A percentile compares a stretch with the other conserved stretches of the same genome.
These are phyloP conservation scores for Enteromius argenteus DNA, from an alignment of 2,797 vertebrate species.

Conservation along the genomic window DNA sequence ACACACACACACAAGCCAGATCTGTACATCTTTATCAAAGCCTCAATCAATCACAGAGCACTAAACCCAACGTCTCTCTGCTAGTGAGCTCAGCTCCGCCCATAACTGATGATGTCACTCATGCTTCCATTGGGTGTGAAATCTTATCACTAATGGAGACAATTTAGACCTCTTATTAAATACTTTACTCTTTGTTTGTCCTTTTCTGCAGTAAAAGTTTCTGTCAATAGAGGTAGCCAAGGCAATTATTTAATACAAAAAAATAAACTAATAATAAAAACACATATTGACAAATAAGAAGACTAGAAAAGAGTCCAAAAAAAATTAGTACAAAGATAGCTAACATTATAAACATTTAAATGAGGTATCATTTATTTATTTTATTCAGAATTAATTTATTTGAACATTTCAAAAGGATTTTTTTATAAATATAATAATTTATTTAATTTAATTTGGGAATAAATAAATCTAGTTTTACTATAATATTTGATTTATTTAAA, in stretches of 20 bases:
- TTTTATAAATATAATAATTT: neutral
- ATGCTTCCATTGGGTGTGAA: neutral
- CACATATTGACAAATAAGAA: neutral
- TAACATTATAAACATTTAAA: constrained; percentile 10
- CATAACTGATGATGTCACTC: neutral
- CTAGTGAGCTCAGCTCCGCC: neutral
- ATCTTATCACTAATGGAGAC: neutral
- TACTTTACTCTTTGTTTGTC: neutral
- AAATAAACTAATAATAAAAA: neutral
- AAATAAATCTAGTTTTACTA: neutral
- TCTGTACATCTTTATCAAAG: constrained; percentile 4
- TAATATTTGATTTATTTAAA: neutral
- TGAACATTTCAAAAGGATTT: neutral
- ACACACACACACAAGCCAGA: constrained; percentile 7
- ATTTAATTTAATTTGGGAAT: neutral
- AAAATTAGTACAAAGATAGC: neutral
- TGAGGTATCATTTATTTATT: neutral
- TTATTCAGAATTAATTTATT: neutral
- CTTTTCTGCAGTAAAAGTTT: neutral
- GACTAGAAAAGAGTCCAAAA: neutral
- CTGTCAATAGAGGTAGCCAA: too few species aligned
- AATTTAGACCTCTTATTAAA: neutral
- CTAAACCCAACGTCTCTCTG: neutral
- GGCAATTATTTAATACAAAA: neutral
- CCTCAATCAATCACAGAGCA: constrained; percentile 9